Evolutionary conservation across 2,797 vertebrate species (phyloP), one percentile per base, ranked within the genome.

Genomic region (Muraenolepis orangiensis): DNA sequence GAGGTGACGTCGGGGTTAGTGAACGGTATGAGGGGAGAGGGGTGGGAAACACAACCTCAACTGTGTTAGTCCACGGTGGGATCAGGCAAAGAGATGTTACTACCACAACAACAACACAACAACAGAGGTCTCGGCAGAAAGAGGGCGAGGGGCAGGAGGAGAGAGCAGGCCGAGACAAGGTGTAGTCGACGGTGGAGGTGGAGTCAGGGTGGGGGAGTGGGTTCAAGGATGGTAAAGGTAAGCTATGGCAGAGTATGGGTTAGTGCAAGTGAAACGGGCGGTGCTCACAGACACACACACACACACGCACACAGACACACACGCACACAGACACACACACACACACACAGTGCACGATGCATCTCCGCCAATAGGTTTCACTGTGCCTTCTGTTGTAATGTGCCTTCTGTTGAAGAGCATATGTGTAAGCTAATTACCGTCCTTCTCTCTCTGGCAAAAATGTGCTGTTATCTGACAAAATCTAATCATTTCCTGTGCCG

Each of bases 111-210:
- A n/a, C n/a, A n/a, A n/a, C n/a, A n/a, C n/a, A n/a, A n/a, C 46
- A 51, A 51, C 46, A 51, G 4, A 51, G 46, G 14, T n/a, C 14
- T 51, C 6, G 82, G 94, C 90, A 91, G 92, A 94, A 92, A 94
- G 77, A 85, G 81, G 80, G 71, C 30, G 81, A 57, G 12, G 76
- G 79, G 76, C 34, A 76, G 28, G 72, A 74, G 75, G 76, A 93
- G 94, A 94, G 92, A 95, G 95, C 95, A 96, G 95, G 95, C 95
- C 94, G 95, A 95, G 95, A 94, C 94, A 84, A 94, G 94, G 78
- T 20, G 42, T 51, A 91, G 91, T 92, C 70, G 83, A 81, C 87
- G 79, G n/a, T n/a, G 80, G 76, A 75, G 32, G 77, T 85, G 73
- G 93, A n/a, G n/a, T n/a, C n/a, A n/a, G 92, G 90, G 93, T 90